Base-by-base conservation (phyloP, 2,113 vertebrate genomes). In the Macquaria australasica region DNA sequence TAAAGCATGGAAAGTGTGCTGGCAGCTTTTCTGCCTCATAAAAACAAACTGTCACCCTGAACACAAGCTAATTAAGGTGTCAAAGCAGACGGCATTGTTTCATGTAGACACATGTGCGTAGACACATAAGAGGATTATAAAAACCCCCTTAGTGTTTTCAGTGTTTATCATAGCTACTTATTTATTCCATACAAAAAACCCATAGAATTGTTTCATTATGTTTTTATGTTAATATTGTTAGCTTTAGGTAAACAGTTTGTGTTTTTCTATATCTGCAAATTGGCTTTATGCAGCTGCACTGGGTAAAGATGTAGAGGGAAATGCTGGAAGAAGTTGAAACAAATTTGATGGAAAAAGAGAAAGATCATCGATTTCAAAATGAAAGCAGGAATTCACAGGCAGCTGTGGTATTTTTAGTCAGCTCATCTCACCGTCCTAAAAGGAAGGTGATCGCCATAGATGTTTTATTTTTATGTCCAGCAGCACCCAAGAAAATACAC, bases 31-130 rank as follows among this genome's bases (percentile, higher is more conserved):
- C 82, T 87, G 60, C 86, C 89, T 93, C 84, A 93, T 94, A 94
- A 94, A 85, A 91, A 88, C 88, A 81, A 84, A 85, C 82, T 82
- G 91, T 89, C 94, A 89, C 77, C 91, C 76, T 59, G 67, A 88
- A 87, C 82, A 68, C 84, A 86, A 72, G 80, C 92, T 93, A 94
- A 94, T 94, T 94, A 92, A 90, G 73, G 85, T 93, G 91, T 94
- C 91, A 93, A 86, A 91, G 84, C 89, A 83, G 86, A 90, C 50
- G 48, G 55, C 77, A 88, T 90, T 88, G 78, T 91, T 86, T 87
- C 77, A 88, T 86, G 88, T 90, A 39, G 75, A 82, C 86, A 82
- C 48, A 31, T 89, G 84, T 79, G 72, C 64, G 23, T 21, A 59
- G 62, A 62, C 67, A 85, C 78, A 68, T 83, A 81, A 82, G 39